phyloP scores from a whole-genome alignment of 2,797 vertebrate genomes.

The Octomys mimax region DNA sequence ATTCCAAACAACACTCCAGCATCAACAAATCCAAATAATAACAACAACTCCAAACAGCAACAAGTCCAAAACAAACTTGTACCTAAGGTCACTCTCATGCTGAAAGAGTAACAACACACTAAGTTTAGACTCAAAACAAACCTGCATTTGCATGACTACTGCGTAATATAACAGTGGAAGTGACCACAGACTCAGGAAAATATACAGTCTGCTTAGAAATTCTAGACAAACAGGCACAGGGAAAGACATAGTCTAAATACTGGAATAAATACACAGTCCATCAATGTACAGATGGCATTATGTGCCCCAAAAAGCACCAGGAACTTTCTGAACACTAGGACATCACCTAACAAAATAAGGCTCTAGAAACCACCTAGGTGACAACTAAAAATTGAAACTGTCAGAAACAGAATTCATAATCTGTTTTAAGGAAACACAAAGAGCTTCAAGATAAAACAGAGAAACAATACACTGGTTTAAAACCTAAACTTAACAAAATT shows the following conservation, averaged over 20 bases:
- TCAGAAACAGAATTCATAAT: neutral
- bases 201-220: neutral
- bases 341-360: neutral
- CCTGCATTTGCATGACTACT: neutral
- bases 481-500: neutral
- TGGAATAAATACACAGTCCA: neutral
- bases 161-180: neutral
- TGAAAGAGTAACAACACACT: neutral
- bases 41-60: too few species aligned
- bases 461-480: neutral
- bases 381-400: neutral
- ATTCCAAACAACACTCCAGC: neutral
- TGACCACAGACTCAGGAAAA: neutral
- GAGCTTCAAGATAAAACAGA: neutral
- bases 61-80: neutral
- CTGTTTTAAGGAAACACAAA: neutral
- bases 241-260: neutral
- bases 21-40: too few species aligned
- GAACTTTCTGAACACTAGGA: neutral
- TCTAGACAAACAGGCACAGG: neutral
- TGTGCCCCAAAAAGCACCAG: neutral
- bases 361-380: neutral
- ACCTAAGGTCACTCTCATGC: too few species aligned
- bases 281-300: neutral
- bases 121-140: neutral